Evolutionary conservation across 2,888 invertebrate species (phyloP).

Genomic region (Parnassius glacialis): DNA sequence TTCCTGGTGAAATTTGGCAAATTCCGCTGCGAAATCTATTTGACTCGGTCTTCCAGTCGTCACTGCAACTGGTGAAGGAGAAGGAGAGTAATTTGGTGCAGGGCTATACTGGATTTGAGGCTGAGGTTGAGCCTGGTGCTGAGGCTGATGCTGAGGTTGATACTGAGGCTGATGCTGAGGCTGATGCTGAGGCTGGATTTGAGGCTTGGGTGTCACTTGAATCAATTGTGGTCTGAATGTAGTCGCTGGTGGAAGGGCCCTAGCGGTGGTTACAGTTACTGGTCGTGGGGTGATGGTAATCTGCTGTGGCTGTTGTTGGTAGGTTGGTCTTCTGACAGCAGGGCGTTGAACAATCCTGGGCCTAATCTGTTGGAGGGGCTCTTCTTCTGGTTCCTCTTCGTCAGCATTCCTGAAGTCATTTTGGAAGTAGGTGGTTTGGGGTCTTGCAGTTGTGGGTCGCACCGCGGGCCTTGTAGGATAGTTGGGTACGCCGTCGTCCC

Average conservation of each 20-base stretch:
- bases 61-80: constrained; percentile 54
- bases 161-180: constrained; percentile 48
- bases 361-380: constrained; percentile 70
- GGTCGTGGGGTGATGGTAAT: constrained; percentile 83
- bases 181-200: constrained; percentile 35
- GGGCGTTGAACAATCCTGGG: constrained; percentile 72
- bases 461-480: constrained; percentile 72
- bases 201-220: constrained; percentile 80
- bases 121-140: constrained; percentile 35
- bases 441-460: constrained; percentile 72
- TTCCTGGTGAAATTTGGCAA: constrained; percentile 86
- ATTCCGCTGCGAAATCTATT: constrained; percentile 87
- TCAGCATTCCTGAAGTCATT: constrained; percentile 85
- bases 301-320: constrained; percentile 73
- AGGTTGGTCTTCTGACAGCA: constrained; percentile 62
- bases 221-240: constrained; percentile 83
- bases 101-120: constrained; percentile 63
- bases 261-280: constrained; percentile 68
- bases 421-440: constrained; percentile 86
- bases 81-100: constrained; percentile 65
- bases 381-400: constrained; percentile 81
- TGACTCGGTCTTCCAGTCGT: constrained; percentile 56
- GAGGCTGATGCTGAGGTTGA: constrained; percentile 63
- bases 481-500: constrained; percentile 84
- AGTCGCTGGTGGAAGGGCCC: constrained; percentile 82